phyloP scores from a whole-genome alignment of 2,797 vertebrate genomes.

The Buphagus erythrorhynchus region DNA sequence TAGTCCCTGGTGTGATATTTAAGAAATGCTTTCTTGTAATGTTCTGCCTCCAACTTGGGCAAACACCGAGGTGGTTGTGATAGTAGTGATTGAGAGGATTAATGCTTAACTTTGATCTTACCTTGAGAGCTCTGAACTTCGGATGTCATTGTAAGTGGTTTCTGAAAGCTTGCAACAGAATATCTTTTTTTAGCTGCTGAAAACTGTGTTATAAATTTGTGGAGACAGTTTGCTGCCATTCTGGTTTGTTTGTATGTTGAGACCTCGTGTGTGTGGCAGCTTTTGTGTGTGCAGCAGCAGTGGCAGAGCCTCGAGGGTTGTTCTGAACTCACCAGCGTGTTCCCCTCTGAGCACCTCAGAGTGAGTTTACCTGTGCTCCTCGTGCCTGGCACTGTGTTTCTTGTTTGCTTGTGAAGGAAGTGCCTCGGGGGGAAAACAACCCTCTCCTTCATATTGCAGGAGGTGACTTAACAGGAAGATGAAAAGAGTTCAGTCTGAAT shows the following conservation, averaged over 20 bases:
- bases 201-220: not conserved
- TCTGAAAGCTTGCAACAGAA: not conserved
- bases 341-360: not conserved
- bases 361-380: not conserved
- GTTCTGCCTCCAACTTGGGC: not conserved
- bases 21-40: not conserved
- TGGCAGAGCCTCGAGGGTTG: not conserved
- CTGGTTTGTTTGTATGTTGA: not conserved
- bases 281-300: not conserved
- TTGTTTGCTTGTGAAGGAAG: not conserved
- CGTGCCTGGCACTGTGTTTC: not conserved
- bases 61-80: not conserved
- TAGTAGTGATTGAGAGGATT: not conserved
- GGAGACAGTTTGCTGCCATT: not conserved
- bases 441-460: not conserved
- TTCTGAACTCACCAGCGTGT: not conserved
- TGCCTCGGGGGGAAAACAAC: not conserved
- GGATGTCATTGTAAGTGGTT: not conserved
- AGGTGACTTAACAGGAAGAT: not conserved
- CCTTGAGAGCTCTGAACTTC: not conserved
- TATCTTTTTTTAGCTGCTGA: not conserved
- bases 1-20: not conserved
- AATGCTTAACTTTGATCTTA: not conserved
- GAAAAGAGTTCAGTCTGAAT: not conserved
- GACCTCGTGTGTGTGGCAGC: rapidly evolving